A percentile compares a stretch with the other conserved stretches of the same genome.
Conservation (phyloP, 2,797 vertebrate genomes). For the Catharus ustulatus region DNA sequence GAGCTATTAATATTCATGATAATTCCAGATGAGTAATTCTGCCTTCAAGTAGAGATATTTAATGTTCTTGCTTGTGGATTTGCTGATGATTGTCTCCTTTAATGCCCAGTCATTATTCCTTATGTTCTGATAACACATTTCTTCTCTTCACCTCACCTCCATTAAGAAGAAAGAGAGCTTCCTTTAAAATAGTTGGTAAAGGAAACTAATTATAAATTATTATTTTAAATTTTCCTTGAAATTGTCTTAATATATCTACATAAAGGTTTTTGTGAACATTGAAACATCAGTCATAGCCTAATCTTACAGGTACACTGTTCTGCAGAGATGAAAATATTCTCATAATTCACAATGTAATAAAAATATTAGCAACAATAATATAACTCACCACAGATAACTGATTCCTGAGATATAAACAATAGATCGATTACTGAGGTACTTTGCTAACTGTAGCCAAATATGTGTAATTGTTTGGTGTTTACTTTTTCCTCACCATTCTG, state of each 20-base stretch:
- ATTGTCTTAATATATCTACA: not conserved
- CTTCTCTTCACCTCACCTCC: accelerated
- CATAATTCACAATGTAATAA: not conserved
- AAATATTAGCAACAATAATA: not conserved
- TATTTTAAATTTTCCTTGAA: not conserved
- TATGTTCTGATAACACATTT: not conserved
- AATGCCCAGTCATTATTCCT: not conserved
- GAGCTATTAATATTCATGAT: not conserved
- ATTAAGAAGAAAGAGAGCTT: not conserved
- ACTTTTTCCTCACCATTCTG: not conserved
- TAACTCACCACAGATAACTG: not conserved
- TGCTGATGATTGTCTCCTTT: not conserved
- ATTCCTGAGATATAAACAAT: not conserved
- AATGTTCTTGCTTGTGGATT: not conserved
- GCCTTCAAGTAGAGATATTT: not conserved
- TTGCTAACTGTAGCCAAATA: not conserved
- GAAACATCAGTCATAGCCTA: not conserved
- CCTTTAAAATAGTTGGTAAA: not conserved
- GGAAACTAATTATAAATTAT: not conserved
- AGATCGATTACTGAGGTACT: not conserved
- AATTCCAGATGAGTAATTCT: not conserved
- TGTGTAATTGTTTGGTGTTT: not conserved
- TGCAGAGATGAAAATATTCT: not conserved
- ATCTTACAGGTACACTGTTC: not conserved
- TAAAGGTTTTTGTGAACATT: not conserved